These are phyloP conservation scores for Xiphophorus maculatus DNA, from an alignment of 2,113 vertebrate species.

Conservation along the genomic window DNA sequence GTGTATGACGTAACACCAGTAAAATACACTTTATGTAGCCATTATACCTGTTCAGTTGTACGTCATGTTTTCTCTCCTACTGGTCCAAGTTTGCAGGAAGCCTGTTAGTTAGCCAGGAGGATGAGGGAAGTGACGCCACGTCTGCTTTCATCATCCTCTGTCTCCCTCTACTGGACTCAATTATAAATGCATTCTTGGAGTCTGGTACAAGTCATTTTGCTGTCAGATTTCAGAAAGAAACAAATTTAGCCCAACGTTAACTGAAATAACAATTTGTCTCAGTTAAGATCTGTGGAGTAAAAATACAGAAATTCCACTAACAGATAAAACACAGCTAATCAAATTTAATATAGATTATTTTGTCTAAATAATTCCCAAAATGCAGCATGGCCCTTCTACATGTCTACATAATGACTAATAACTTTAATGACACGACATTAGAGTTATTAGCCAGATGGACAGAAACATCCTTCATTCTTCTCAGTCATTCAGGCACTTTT, in stretches of 20 bases:
- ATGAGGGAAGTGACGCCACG: fast-evolving
- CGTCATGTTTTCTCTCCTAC: too few species aligned
- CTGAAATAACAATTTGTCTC: too few species aligned
- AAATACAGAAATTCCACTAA: neutral
- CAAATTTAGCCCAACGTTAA: neutral
- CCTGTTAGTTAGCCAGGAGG: neutral
- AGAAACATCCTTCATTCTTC: too few species aligned
- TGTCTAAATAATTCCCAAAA: too few species aligned
- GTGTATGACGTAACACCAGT: neutral
- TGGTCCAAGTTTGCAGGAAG: neutral
- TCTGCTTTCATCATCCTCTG: neutral
- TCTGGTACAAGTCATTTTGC: too few species aligned
- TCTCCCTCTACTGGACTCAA: constrained; percentile 22
- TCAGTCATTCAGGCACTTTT: too few species aligned
- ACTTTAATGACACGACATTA: too few species aligned
- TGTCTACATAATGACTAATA: too few species aligned
- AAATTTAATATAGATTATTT: neutral
- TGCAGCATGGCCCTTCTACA: too few species aligned
- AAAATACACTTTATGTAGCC: neutral
- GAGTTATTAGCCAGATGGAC: too few species aligned
- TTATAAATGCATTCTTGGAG: neutral
- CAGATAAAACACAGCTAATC: neutral
- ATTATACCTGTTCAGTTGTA: too few species aligned
- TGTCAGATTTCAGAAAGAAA: neutral
- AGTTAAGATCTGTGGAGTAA: neutral